These are phyloP conservation scores for Caenorhabditis inopinata DNA, from an alignment of 1,140 invertebrate genomes.

Conservation along the genomic window DNA sequence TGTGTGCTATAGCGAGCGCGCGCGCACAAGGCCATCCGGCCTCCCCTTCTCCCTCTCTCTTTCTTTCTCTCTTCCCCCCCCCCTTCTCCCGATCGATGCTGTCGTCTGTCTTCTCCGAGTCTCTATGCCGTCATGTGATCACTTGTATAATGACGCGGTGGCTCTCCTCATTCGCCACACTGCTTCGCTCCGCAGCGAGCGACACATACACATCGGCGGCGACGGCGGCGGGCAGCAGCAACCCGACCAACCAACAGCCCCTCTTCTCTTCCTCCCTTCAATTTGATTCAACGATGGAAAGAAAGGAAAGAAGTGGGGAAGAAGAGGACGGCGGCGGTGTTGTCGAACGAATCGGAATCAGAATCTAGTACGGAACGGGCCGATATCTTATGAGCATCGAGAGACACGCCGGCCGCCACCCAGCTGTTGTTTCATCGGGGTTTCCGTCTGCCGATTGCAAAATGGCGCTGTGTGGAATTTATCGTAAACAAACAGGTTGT, in stretches of 20 bases:
- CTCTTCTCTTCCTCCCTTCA: neutral
- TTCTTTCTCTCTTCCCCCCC: neutral
- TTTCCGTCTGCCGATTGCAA: no score
- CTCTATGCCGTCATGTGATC: neutral
- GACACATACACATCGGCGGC: neutral
- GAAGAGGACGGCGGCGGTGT: neutral
- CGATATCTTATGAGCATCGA: no score
- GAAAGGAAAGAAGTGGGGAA: neutral
- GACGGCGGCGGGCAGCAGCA: neutral
- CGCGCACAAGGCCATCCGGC: conserved; percentile 15
- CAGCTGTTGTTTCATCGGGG: no score
- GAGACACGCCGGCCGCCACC: no score
- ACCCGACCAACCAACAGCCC: neutral
- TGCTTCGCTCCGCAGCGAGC: neutral
- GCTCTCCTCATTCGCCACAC: neutral
- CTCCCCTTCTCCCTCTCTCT: neutral
- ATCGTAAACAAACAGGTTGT: no score
- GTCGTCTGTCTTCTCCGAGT: no score
- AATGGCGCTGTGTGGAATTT: no score
- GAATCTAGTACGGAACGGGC: no score
- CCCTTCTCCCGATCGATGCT: neutral
- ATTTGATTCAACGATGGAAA: conserved; percentile 20
- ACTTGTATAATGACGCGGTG: neutral
- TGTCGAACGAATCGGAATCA: no score
- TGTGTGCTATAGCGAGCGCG: conserved; percentile 19